Base-by-base conservation (phyloP, 2,888 invertebrate species). In the Tetanocera ferruginea region DNA sequence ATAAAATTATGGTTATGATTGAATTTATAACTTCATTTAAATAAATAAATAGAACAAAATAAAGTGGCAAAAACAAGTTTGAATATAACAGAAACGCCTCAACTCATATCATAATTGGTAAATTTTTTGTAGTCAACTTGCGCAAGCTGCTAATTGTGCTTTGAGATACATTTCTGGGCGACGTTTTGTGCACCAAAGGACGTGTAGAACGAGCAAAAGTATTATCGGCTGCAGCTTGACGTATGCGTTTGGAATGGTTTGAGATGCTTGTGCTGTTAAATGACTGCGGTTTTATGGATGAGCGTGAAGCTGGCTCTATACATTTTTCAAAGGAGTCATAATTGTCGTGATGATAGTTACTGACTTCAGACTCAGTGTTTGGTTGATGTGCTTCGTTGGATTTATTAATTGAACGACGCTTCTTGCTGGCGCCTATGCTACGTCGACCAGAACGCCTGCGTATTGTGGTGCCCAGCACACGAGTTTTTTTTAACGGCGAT, bases 81-180 rank as follows among this genome's bases (percentile, higher is more conserved):
- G 17, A 2, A 28, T 64, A 43, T 2, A 43, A 43, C 43, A 43
- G 37, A 43, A 43, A 43, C 37, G 37, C 1, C 6, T 37, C 8
- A 57, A 71, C 25, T 82, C 83, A 87, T 79, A 87, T 86, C 34
- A 87, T 82, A 57, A 87, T 87, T 6, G 87, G 87, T 72, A 87
- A 82, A 79, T 87, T 86, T 78, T 86, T 86, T 19, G 85, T 86
- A 14, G 86, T 84, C 52, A 86, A 81, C 78, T 87, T 87, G 66
- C 85, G 83, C 17, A 79, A 80, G 77, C 81, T 82, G 52, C 71
- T 51, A 14, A 51, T 60, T 14, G 19, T 51, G 14, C 5, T 51
- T 19, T 25, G 51, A 0, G 69, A 37, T 1, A 28, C 28, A 43
- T 11, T 67, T 67, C 19, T 49, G 11, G 49, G 11, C n/a, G 28